These are phyloP conservation scores for Adrianichthys oophorus DNA, from an alignment of 2,797 vertebrate species.

Conservation along the genomic window DNA sequence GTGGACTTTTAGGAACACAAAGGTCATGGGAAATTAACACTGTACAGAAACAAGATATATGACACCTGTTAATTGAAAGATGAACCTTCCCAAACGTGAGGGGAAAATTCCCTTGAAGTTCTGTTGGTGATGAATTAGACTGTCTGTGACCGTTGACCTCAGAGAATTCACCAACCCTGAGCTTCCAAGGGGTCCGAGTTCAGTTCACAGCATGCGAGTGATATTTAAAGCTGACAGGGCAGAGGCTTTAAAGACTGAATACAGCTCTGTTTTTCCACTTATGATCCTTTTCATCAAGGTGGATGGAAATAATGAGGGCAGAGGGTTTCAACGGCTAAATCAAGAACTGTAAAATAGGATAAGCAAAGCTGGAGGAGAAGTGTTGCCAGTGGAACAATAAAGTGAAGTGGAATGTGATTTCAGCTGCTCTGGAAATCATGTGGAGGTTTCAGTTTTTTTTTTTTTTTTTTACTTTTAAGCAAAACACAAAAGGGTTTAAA, in stretches of 20 bases:
- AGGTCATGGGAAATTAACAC: conserved; percentile 41
- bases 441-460: not conserved
- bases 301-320: conserved; percentile 65
- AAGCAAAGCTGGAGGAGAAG: conserved; percentile 24
- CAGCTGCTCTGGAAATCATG: conserved; percentile 24
- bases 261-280: conserved; percentile 63
- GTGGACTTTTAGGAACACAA: conserved; percentile 13
- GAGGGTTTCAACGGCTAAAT: conserved; percentile 44
- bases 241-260: conserved; percentile 55
- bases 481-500: not conserved
- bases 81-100: conserved; percentile 48
- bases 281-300: conserved; percentile 62
- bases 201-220: conserved; percentile 51
- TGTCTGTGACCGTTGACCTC: conserved; percentile 47
- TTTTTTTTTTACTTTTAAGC: not conserved
- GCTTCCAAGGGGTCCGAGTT: conserved; percentile 45
- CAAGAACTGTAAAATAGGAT: conserved; percentile 50
- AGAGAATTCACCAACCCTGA: conserved; percentile 30
- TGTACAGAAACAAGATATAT: conserved; percentile 46
- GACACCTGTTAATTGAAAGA: conserved; percentile 65
- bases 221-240: conserved; percentile 59
- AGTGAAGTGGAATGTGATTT: conserved; percentile 12
- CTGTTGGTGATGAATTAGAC: conserved; percentile 52
- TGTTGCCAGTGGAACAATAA: conserved; percentile 16
- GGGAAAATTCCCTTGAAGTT: conserved; percentile 40